Base-by-base conservation (phyloP, 2,113 vertebrate genomes). In the Stomatorhinus ivindoensis region DNA sequence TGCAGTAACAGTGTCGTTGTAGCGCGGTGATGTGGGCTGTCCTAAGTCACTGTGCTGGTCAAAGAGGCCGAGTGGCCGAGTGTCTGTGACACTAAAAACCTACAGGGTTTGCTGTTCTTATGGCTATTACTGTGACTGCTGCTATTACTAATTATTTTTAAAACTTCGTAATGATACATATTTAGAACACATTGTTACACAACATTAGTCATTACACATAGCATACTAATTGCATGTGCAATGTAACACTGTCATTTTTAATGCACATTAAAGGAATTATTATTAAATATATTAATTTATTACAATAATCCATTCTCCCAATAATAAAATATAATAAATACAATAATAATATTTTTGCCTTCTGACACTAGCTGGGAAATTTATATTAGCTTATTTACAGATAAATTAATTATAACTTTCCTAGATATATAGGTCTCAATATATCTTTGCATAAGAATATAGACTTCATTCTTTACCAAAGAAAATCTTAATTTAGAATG, bases 251-350 rank as follows among this genome's bases (percentile, higher is more conserved):
- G 11, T 17, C 1, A 0, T 7, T 80, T 80, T 80, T 42, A 17
- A 19, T 8, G 2, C 31, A 42, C 7, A 5, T 17, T 17, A 80
- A 39, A 39, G 39, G 3, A 19, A 80, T 80, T 76, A 5, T 5
- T 42, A 80, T 76, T 80, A 80, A 80, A 35, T 31, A 6, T 42
- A 42, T 42, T 6, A 21, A 80, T 42, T 80, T 80, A 80, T 42
- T 4, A 17, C 11, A 80, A 69, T 69, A 69, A 80, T 42, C 35
- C 10, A 31, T 69, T 69, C 35, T 47, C 39, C 21, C 82, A 87
- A 55, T 87, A 87, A 39, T 87, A 87, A 87, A 87, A 87, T 87
- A 87, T 87, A 87, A 87, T 21, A 86, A 86, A n/a, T 1, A 50
- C 13, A 86, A 86, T 13, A 86, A 82, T 82, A 42, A 82, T 21